Conservation (phyloP, 1,140 invertebrate species). For the Nymphalis io region DNA sequence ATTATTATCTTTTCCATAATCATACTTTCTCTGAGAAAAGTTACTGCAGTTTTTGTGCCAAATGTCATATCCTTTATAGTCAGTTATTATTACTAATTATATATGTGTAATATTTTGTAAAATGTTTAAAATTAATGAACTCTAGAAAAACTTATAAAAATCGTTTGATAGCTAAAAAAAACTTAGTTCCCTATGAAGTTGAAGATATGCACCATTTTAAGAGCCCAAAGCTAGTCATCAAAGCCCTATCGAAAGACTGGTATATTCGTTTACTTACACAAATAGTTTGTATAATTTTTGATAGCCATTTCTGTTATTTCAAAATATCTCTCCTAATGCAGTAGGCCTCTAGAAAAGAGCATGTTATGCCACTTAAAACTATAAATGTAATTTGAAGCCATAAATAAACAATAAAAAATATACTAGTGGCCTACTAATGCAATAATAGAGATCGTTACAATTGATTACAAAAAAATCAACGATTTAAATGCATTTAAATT, state of each 20-base stretch:
- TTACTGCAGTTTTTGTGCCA: background rate
- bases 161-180: conserved; percentile 3
- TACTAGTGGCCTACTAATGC: conserved; percentile 35
- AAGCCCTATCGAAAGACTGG: conserved; percentile 22
- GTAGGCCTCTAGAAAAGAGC: conserved; percentile 36
- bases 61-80: background rate
- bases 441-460: conserved; percentile 40
- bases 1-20: background rate
- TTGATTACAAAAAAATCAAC: conserved; percentile 15
- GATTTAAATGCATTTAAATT: conserved; percentile 43
- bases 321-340: conserved; percentile 27
- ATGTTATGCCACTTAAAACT: conserved; percentile 35
- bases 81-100: conserved; percentile 5
- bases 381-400: conserved; percentile 35
- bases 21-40: too few species aligned
- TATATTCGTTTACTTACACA: conserved; percentile 27
- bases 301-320: conserved; percentile 25
- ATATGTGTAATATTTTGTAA: background rate
- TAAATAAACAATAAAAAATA: conserved; percentile 37
- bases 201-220: conserved; percentile 34
- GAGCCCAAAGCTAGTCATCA: conserved; percentile 28
- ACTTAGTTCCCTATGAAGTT: conserved; percentile 12
- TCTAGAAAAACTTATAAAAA: background rate
- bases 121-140: conserved; percentile 1
- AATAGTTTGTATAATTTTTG: conserved; percentile 17